Conservation (phyloP, 2,113 vertebrate species). For the Hypocryptadius cinnamomeus region DNA sequence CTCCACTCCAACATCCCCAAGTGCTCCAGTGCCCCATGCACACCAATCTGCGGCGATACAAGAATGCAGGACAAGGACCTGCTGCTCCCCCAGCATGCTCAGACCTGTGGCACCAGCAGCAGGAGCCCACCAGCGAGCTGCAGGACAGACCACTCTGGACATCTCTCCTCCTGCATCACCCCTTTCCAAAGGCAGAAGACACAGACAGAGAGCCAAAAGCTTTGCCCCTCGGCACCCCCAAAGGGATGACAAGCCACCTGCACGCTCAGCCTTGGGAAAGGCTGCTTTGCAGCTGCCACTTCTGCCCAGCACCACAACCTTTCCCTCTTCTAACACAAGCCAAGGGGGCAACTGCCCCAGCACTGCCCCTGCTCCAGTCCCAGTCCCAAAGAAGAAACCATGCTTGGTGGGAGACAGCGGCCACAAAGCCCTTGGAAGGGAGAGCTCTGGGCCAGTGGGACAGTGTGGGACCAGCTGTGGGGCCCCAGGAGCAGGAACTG, state of each 20-base stretch:
- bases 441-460: neutral
- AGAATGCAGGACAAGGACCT: neutral
- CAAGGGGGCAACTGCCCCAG: neutral
- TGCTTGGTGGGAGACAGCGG: accelerated
- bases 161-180: too few species aligned
- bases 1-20: neutral
- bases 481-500: neutral
- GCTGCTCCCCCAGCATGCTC: neutral
- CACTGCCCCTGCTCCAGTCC: accelerated
- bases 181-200: neutral
- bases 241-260: neutral
- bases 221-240: neutral
- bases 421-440: neutral
- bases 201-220: neutral
- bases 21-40: neutral
- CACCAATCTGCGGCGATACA: accelerated
- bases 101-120: neutral
- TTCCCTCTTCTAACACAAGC: neutral
- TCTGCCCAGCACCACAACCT: neutral
- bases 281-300: neutral
- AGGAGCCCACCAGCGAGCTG: neutral
- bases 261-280: neutral
- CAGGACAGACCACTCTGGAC: neutral
- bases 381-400: neutral
- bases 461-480: accelerated